Conservation (phyloP, 1,140 invertebrate species). For the Drosophila sucinea region DNA sequence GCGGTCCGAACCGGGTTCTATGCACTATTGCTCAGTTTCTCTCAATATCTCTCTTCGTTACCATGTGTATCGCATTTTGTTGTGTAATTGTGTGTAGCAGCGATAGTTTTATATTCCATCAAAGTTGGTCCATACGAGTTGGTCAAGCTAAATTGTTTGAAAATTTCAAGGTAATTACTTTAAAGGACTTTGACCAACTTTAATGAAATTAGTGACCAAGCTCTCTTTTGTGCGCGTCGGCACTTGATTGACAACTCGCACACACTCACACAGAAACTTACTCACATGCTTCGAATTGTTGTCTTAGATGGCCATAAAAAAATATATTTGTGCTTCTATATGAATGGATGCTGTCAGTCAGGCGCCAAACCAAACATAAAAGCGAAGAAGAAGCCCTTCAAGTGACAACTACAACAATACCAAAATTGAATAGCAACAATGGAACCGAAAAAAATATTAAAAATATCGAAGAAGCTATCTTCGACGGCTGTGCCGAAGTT, state of each 20-base stretch:
- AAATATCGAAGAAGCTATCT: neutral
- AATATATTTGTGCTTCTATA: constrained; percentile 1
- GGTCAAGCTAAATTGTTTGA: neutral
- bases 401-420: neutral
- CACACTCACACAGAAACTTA: neutral
- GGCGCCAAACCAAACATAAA: constrained; percentile 8
- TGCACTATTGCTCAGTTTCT: neutral
- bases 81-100: constrained; percentile 8
- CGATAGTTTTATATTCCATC: neutral
- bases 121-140: neutral
- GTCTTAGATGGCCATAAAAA: neutral
- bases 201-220: constrained; percentile 11
- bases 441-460: neutral
- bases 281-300: neutral
- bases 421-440: neutral
- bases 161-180: constrained; percentile 12
- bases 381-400: neutral
- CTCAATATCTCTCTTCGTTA: neutral
- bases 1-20: neutral
- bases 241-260: neutral
- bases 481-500: no score
- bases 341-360: neutral
- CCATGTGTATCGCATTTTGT: neutral
- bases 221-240: neutral
- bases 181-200: constrained; percentile 1